Evolutionary conservation across 2,888 invertebrate species (phyloP), one percentile per base, ranked within the genome.

Genomic region (Apotomis capreana): DNA sequence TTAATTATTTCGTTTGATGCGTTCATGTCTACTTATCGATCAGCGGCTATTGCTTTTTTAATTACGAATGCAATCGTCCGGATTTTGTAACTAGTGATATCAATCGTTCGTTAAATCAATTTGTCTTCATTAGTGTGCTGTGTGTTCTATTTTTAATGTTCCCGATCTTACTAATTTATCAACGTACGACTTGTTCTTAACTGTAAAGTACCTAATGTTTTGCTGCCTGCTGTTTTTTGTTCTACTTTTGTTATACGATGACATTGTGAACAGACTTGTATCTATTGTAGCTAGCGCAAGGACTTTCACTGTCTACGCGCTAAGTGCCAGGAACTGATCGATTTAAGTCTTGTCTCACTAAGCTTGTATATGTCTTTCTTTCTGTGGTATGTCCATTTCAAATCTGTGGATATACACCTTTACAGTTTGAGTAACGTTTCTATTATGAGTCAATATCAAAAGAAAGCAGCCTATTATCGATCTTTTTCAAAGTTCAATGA

Each of bases 261-360:
- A 36, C 55, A 69, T 57, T 63, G 69, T 69, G 40, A 9, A n/a
- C 36, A 37, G 52, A 46, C 12, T 10, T 15, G 52, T 60, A 69
- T n/a, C 26, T 60, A 59, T 60, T 51, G n/a, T 60, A 37, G 49
- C 36, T 40, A 69, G 73, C 75, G 76, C 70, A 82, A 82, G 81
- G 82, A 89, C 88, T 89, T 89, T 89, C 88, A 87, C 89, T 85
- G 77, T 84, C 80, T 77, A 76, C 77, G 78, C 78, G 78, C 78
- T 79, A 80, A 78, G 79, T 76, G 77, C 75, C 76, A 78, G 79
- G 79, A 81, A 79, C 80, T 74, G 74, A 77, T 77, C 77, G 77
- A 78, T 78, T 37, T 76, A 76, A 70, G 74, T 67, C 13, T 46
- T 49, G 49, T 49, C 49, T 49, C 9, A 9, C 8, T 49, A 9